These are phyloP conservation scores for Sebastes oblongus DNA, from an alignment of 2,797 vertebrate species.

Conservation along the genomic window DNA sequence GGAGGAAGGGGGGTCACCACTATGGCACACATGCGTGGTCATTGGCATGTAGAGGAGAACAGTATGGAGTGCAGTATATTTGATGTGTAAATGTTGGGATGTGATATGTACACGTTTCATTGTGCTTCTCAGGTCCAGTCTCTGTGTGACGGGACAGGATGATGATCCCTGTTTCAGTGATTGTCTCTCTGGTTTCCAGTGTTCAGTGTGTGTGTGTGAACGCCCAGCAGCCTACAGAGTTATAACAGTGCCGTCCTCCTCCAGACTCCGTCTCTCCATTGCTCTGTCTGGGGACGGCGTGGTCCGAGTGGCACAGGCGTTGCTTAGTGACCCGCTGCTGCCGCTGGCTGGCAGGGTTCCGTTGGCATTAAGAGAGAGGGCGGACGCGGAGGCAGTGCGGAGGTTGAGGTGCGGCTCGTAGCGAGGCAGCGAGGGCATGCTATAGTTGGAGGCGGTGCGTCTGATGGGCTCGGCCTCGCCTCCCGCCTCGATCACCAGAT, in stretches of 20 bases:
- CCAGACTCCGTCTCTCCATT: conserved; percentile 82
- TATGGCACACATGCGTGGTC: conserved; percentile 70
- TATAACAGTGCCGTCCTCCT: conserved; percentile 97
- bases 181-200: conserved; percentile 36
- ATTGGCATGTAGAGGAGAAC: conserved; percentile 39
- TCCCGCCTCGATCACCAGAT: conserved; percentile 89
- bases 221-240: conserved; percentile 84
- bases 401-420: conserved; percentile 87
- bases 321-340: conserved; percentile 75
- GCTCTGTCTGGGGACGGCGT: conserved; percentile 72
- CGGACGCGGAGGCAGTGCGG: conserved; percentile 52
- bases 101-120: conserved; percentile 8
- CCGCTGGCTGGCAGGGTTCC: conserved; percentile 80
- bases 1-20: conserved; percentile 13
- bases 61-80: conserved; percentile 16
- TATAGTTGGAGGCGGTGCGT: conserved; percentile 75
- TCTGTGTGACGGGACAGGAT: background rate
- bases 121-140: conserved; percentile 53
- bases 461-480: conserved; percentile 83
- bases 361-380: conserved; percentile 73
- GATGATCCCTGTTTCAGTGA: background rate
- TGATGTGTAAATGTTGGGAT: background rate
- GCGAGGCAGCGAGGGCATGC: conserved; percentile 85
- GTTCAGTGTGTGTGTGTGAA: conserved; percentile 5
- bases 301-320: conserved; percentile 24